Base-by-base conservation (phyloP, 2,113 vertebrate genomes). In the Anguilla rostrata region DNA sequence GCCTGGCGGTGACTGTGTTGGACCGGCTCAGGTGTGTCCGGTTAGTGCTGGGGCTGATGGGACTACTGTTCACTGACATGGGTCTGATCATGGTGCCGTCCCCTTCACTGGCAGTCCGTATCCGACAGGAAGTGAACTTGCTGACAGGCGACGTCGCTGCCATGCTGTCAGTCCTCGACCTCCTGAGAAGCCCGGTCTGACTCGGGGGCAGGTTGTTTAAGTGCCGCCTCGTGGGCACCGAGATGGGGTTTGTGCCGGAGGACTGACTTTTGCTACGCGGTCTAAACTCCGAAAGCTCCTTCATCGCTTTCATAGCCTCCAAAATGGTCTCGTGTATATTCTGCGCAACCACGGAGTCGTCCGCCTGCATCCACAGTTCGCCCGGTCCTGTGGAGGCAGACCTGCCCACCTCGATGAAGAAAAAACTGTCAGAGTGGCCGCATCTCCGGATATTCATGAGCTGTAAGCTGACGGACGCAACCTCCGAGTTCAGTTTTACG, bases 351-450 rank as follows among this genome's bases (percentile, higher is more conserved):
- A 99, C 98, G 0, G 96, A 96, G 93, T 99, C 98, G 90, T 99
- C 98, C 0, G 97, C 98, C 91, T 99, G 98, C 97, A 99, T 99
- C 98, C 98, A 99, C 86, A 99, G 97, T 93, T 99, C 98, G 6
- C 98, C 98, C 0, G 98, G 97, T 5, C 98, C 98, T 0, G 98
- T 99, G 87, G 97, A 96, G 0, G 98, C 97, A 0, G 98, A 99
- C 84, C 98, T 96, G 20, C 98, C 98, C 88, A 99, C 97, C 90
- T 99, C 98, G 7, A 99, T 98, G 93, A 99, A 99, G 91, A 99
- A 99, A 90, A 98, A 99, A 90, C 95, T 98, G 91, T 99, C 98
- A 0, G 98, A 99, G 95, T 99, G 98, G 41, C 98, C 98, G 53
- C 98, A 99, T 87, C 98, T 96, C 49, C 98, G 94, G 83, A 99